Base-by-base conservation (phyloP, 2,888 invertebrate genomes). In the Adela reaumurella region DNA sequence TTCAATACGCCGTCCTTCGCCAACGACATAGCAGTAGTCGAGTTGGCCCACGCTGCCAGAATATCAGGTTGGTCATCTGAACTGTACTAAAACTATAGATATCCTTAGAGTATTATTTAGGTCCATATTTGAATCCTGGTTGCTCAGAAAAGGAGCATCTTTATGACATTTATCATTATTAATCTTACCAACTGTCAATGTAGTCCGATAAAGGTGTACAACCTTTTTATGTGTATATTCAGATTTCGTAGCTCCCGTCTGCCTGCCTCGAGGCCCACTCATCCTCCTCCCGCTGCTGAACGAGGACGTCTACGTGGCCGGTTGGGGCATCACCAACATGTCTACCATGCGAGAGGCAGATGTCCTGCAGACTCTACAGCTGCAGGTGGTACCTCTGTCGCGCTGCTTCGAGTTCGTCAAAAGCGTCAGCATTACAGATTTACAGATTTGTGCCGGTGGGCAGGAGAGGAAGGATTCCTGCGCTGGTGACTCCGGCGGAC, bases 401-500 rank as follows among this genome's bases (percentile, higher is more conserved):
- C 49, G 53, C 6, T 78, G 77, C 52, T 58, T 67, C 24, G 55
- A 62, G 17, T 68, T 73, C 45, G 67, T 67, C 11, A 60, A 61
- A 45, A 57, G 59, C 1, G 73, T 72, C 52, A 64, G 60, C 46
- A 49, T 73, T 29, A 49, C 56, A 1, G 49, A 59, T 0, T 64
- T 67, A 1, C 79, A 82, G 55, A 64, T 83, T 55, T 84, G 83
- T 58, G 83, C 81, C 0, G 86, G 85, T 10, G 83, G 83, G 19
- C 67, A 71, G 45, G 56, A 63, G 1, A 83, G 83, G 48, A 70
- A 78, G 50, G 86, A 86, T 56, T 81, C 84, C 0, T 86, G 86
- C 52, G 74, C 70, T 1, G 85, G 86, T 1, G 85, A 86, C 57
- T 83, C 83, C 1, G 86, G 86, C 4, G 85, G 86, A 4, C 86